Conservation (phyloP, 1,140 invertebrate genomes). For the Eupristina koningsbergeri region DNA sequence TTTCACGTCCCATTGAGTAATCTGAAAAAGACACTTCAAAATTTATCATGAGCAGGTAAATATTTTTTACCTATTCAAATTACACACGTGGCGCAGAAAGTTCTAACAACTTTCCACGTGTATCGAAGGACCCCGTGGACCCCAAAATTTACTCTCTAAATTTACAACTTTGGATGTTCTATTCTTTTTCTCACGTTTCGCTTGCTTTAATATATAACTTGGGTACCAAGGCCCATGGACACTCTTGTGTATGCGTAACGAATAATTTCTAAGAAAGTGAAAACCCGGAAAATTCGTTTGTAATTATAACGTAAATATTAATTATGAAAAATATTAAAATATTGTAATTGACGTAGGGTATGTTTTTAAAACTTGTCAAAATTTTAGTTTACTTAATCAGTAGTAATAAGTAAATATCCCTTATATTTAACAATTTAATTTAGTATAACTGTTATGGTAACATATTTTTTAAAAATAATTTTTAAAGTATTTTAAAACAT, state of each 20-base stretch:
- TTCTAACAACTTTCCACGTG: not conserved
- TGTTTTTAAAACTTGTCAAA: too few relatives aligned
- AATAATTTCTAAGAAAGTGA: conserved; percentile 36
- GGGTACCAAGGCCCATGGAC: not conserved
- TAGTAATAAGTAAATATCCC: too few relatives aligned
- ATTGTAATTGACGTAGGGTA: not conserved
- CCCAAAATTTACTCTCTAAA: conserved; percentile 14
- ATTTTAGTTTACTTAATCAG: too few relatives aligned
- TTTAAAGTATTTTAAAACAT: too few relatives aligned
- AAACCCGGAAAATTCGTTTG: not conserved
- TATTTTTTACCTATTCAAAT: not conserved
- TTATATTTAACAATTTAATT: too few relatives aligned
- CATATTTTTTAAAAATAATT: too few relatives aligned
- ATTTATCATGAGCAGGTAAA: not conserved
- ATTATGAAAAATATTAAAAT: not conserved
- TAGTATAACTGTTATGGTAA: too few relatives aligned
- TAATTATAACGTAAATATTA: not conserved
- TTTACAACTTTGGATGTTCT: not conserved
- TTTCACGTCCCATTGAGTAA: not conserved
- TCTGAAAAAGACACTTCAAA: not conserved
- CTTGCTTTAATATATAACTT: not conserved
- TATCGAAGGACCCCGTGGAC: not conserved
- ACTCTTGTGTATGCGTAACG: too few relatives aligned
- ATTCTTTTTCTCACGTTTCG: conserved; percentile 32
- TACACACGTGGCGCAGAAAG: not conserved